Evolutionary conservation across 1,140 invertebrate genomes (phyloP).

Genomic region (Plectrocnemia conspersa): DNA sequence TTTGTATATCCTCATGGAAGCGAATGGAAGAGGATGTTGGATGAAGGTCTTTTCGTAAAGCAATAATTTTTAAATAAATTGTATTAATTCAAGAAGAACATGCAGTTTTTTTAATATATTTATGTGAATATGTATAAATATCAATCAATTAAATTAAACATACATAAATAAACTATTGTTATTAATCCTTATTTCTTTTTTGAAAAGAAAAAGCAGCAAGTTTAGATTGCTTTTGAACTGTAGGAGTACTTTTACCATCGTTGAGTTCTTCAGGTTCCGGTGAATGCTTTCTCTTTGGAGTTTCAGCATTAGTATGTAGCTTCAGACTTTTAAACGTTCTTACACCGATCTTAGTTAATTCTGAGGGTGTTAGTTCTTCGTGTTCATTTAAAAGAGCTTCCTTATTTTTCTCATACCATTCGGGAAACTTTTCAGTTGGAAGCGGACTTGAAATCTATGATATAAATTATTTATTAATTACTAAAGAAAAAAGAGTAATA

Average conservation of each 20-base stretch:
- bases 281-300: conserved; percentile 43
- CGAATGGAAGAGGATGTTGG: conserved; percentile 66
- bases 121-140: not conserved
- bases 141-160: not conserved
- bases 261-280: conserved; percentile 21
- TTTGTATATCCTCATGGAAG: conserved; percentile 72
- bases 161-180: not conserved
- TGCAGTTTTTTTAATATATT: not conserved
- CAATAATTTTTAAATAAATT: no score
- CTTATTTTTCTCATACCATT: conserved; percentile 57
- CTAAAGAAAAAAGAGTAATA: conserved; percentile 1
- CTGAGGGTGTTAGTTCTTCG: conserved; percentile 49
- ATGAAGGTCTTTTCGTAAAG: conserved; percentile 47
- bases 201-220: conserved; percentile 48
- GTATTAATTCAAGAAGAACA: no score
- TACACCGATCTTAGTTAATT: conserved; percentile 53
- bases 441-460: conserved; percentile 13
- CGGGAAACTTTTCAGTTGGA: conserved; percentile 49
- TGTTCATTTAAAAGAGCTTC: conserved; percentile 51
- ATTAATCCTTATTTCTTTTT: conserved; percentile 37
- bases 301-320: conserved; percentile 19
- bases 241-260: conserved; percentile 33
- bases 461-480: conserved; percentile 2
- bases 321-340: conserved; percentile 51
- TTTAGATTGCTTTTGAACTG: conserved; percentile 47